Conservation (phyloP, 2,113 vertebrate species). For the Porphyrio hochstetteri region DNA sequence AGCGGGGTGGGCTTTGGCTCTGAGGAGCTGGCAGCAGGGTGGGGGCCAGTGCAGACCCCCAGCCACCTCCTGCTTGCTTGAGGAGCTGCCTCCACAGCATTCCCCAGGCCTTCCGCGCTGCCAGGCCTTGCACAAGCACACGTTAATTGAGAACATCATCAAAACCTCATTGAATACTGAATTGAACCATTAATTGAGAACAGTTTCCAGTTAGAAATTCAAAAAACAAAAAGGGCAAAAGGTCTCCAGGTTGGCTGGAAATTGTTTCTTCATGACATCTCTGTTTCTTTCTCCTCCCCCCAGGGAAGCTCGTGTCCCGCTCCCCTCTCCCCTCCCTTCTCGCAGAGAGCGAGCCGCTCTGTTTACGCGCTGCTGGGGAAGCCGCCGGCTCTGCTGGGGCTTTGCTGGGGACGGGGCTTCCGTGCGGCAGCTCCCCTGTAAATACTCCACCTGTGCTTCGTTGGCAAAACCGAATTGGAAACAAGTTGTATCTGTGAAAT, state of each 20-base stretch:
- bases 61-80: neutral
- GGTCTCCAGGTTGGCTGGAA: neutral
- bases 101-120: neutral
- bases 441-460: slow-evolving; percentile 32
- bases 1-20: too few species aligned
- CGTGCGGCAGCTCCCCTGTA: slow-evolving; percentile 19
- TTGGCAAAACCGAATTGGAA: slow-evolving; percentile 11
- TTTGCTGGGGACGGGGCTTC: neutral
- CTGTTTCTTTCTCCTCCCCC: neutral
- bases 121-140: neutral
- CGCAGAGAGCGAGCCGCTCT: neutral
- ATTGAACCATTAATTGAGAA: neutral
- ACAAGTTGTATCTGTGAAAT: slow-evolving; percentile 48
- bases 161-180: neutral
- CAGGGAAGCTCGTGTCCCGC: neutral
- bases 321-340: neutral
- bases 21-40: too few species aligned
- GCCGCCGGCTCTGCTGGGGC: neutral
- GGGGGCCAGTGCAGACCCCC: fast-evolving
- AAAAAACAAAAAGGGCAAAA: neutral
- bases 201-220: neutral
- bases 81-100: neutral
- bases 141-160: neutral
- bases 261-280: neutral
- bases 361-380: slow-evolving; percentile 13